These are phyloP conservation scores for Bolborhynchus lineola DNA, from an alignment of 2,113 vertebrate genomes.

Conservation along the genomic window DNA sequence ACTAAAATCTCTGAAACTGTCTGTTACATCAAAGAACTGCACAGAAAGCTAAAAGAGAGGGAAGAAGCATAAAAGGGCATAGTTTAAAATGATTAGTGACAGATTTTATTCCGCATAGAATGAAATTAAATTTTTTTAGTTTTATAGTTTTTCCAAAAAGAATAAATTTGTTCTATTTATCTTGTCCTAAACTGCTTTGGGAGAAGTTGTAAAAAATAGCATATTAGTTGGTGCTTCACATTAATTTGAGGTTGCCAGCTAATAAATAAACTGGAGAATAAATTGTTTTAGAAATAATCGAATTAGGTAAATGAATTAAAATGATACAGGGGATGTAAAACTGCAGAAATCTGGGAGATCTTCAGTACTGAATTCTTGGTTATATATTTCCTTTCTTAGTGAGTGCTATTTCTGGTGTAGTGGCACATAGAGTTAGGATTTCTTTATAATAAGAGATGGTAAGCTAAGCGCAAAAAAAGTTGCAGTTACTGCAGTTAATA, in stretches of 20 bases:
- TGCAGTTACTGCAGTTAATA: background rate
- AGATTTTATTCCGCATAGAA: conserved; percentile 89
- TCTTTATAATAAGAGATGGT: background rate
- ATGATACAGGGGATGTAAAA: background rate
- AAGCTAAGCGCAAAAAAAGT: background rate
- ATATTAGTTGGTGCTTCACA: background rate
- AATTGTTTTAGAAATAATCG: conserved; percentile 6
- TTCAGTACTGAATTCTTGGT: background rate
- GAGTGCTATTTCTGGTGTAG: background rate
- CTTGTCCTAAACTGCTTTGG: conserved; percentile 30
- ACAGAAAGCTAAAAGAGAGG: conserved; percentile 84
- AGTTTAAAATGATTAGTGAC: conserved; percentile 99
- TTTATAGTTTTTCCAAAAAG: conserved; percentile 66
- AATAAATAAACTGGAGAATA: conserved; percentile 1
- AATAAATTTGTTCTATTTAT: conserved; percentile 69
- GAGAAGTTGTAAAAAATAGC: background rate
- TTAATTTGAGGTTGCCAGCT: background rate
- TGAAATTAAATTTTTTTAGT: conserved; percentile 80
- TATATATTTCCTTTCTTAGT: background rate
- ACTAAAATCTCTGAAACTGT: conserved; percentile 94
- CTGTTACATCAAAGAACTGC: conserved; percentile 96
- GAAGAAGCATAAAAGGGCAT: conserved; percentile 97
- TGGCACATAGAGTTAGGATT: background rate
- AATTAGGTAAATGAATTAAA: background rate
- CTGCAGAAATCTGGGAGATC: background rate